phyloP scores from a whole-genome alignment of 1,140 invertebrate species.

The Achatina immaculata region DNA sequence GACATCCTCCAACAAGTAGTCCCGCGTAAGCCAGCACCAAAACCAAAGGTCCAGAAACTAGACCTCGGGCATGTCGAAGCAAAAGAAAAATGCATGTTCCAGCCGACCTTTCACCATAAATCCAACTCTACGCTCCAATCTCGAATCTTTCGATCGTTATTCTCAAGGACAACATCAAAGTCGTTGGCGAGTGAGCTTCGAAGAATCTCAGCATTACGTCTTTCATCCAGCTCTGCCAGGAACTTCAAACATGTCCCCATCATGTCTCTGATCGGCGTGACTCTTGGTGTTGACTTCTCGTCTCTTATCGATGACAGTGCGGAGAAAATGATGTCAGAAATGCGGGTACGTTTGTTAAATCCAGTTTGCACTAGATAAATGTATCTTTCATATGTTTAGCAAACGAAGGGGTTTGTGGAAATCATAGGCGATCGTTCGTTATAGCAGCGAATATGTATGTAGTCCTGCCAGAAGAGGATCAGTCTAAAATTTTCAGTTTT shows the following conservation, averaged over 20 bases:
- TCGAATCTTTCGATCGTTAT: constrained; percentile 17
- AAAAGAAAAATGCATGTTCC: constrained; percentile 7
- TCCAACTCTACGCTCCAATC: neutral
- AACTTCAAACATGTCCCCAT: constrained; percentile 26
- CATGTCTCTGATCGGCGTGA: constrained; percentile 33
- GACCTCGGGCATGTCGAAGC: neutral
- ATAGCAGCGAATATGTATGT: too few species aligned
- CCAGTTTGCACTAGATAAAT: neutral
- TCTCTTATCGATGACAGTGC: constrained; percentile 3
- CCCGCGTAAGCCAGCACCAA: neutral
- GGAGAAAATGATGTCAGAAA: constrained; percentile 21
- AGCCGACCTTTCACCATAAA: neutral
- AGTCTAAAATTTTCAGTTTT: too few species aligned
- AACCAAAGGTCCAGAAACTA: neutral
- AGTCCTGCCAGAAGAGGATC: too few species aligned
- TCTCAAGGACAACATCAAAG: constrained; percentile 17
- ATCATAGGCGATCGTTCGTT: too few species aligned
- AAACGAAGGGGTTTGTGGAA: too few species aligned
- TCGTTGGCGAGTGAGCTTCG: constrained; percentile 31
- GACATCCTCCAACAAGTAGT: constrained; percentile 15
- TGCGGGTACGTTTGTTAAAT: constrained; percentile 33
- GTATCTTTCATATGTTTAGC: too few species aligned
- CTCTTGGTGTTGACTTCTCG: constrained; percentile 20
- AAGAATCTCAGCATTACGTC: constrained; percentile 5
- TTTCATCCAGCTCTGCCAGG: neutral